Evolutionary conservation across 23 tunicate genomes (phyloP), one percentile per base, ranked within the genome.

Genomic region (Botrylloides violaceus): DNA sequence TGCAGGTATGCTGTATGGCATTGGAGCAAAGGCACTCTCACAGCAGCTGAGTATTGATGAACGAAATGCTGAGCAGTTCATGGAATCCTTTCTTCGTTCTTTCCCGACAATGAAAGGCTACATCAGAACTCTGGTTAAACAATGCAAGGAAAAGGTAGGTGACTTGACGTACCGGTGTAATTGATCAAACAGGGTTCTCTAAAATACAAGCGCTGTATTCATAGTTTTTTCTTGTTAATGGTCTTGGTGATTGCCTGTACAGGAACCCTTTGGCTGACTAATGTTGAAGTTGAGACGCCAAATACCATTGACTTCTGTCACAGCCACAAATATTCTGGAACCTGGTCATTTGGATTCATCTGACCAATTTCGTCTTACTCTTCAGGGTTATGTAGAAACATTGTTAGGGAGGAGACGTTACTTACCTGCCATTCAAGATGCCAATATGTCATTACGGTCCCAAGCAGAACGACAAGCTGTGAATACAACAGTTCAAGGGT

Each of bases 381-480:
- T 70, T 34, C 63, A 87, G 85, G 97, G 97, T 0, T 90, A 79
- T 61, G 64, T 90, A 5, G 36, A 24, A 36, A 83, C 97, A 20
- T 31, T 90, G 0, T 37, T 32, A 23, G 85, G 85, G 0, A 34
- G 97, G 35, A 77, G 90, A 19, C 77, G 97, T 5, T 73, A 83
- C 61, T 65, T 90, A 2, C 85, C 81, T 6, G 70, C 81, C 56
- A 83, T 90, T 22, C 78, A 53, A 61, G 75, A 77, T 49, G 2
- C 57, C 1, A 48, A 73, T 27, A n/a, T 53, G 31, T 36, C 70
- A 35, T 6, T 79, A 18, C 84, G 97, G 2, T 36, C 71, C 15
- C 80, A 79, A 28, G 90, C 91, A 4, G 97, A 90, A 59, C 50
- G 97, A 53, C 97, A 83, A 65, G 98, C 98, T 1, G 64, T 81